A percentile compares a stretch with the other conserved stretches of the same genome.
Evolutionary conservation across 37 sponge, comb jelly and placozoan genomes (phyloP).

Genomic region (Spongilla lacustris): DNA sequence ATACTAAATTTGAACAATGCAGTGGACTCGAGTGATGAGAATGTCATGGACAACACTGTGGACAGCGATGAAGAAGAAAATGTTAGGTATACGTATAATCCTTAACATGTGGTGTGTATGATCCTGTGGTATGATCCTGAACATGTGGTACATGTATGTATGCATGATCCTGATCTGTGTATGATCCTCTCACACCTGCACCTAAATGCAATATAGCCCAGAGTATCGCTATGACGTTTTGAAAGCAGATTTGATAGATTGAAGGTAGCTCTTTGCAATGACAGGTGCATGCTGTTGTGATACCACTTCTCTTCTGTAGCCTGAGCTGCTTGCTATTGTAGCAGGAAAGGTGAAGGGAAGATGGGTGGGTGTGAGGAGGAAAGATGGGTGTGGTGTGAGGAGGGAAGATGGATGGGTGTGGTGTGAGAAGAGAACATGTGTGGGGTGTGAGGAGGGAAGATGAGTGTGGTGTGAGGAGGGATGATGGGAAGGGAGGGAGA

Average conservation of each 20-base stretch:
- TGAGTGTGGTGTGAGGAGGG: too few relatives aligned
- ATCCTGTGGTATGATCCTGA: too few relatives aligned
- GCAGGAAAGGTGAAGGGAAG: slow-evolving; percentile 9
- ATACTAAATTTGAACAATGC: not conserved
- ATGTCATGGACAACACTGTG: not conserved
- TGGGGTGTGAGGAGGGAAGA: too few relatives aligned
- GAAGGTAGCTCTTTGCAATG: not conserved
- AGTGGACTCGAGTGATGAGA: not conserved
- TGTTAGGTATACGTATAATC: not conserved
- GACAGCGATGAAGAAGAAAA: not conserved
- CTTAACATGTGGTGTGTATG: not conserved
- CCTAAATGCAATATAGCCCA: not conserved
- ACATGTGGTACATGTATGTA: not conserved
- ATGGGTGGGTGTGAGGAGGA: too few relatives aligned
- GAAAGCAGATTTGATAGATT: not conserved
- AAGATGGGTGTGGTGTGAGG: too few relatives aligned
- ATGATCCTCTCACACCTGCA: too few relatives aligned
- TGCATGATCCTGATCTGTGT: too few relatives aligned
- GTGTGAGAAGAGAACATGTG: too few relatives aligned
- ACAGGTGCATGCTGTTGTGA: not conserved
- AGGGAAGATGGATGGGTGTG: too few relatives aligned
- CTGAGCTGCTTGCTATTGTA: slow-evolving; percentile 15
- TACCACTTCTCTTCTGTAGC: not conserved
- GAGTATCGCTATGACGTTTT: not conserved
- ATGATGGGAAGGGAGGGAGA: too few relatives aligned